These are phyloP conservation scores for Chloromyia formosa DNA, from an alignment of 2,888 invertebrate species.

Conservation along the genomic window DNA sequence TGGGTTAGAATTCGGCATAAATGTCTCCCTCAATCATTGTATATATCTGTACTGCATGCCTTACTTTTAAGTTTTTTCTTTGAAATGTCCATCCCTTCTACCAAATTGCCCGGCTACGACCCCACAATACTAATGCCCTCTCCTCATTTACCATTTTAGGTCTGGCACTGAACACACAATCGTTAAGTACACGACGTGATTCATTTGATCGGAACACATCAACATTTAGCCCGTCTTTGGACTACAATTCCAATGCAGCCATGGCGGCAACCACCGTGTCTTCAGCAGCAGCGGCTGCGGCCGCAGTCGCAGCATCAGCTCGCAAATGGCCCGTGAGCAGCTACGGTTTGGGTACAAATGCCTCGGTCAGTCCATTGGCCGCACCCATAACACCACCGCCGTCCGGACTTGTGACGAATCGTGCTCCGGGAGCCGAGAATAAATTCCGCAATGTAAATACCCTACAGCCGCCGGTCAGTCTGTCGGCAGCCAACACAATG, in stretches of 20 bases:
- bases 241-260: constrained; percentile 68
- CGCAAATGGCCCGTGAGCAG: constrained; percentile 67
- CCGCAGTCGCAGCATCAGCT: constrained; percentile 62
- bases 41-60: too few relatives aligned
- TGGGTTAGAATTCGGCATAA: too few relatives aligned
- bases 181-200: constrained; percentile 77
- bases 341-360: constrained; percentile 60
- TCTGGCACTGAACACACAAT: constrained; percentile 71
- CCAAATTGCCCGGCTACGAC: too few relatives aligned
- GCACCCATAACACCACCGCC: constrained; percentile 74
- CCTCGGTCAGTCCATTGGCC: constrained; percentile 67
- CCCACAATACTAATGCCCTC: not conserved
- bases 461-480: constrained; percentile 55
- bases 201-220: constrained; percentile 82
- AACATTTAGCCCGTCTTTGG: constrained; percentile 78
- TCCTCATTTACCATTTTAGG: constrained; percentile 63
- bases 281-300: constrained; percentile 59
- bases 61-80: too few relatives aligned
- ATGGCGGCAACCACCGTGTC: constrained; percentile 61
- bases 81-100: not conserved
- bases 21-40: too few relatives aligned
- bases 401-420: constrained; percentile 70
- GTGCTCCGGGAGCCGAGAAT: constrained; percentile 92
- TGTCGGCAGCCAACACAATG: constrained; percentile 67
- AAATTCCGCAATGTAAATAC: constrained; percentile 76